phyloP scores from a whole-genome alignment of 2,113 vertebrate genomes.

The Taxidea taxus region DNA sequence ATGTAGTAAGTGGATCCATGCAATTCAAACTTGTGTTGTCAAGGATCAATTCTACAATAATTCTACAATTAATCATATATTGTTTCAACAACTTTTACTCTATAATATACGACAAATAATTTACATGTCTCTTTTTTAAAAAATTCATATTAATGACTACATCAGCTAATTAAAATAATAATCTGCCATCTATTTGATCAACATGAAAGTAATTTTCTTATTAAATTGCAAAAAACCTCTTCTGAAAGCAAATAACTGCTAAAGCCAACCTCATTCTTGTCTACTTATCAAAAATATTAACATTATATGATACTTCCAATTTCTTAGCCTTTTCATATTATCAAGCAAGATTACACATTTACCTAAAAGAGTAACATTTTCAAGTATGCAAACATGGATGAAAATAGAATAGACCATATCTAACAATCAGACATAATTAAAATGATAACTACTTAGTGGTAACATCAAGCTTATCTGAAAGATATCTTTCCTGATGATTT shows the following conservation, averaged over 20 bases:
- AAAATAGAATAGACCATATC: slow-evolving; percentile 24
- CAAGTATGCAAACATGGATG: slow-evolving; percentile 26
- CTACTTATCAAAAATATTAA: slow-evolving; percentile 44
- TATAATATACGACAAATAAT: not conserved
- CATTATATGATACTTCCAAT: slow-evolving; percentile 18
- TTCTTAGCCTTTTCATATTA: slow-evolving; percentile 32
- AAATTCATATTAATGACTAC: not conserved
- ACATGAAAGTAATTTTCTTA: slow-evolving; percentile 29
- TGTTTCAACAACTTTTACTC: not conserved
- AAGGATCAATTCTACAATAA: not conserved
- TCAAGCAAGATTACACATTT: slow-evolving; percentile 23
- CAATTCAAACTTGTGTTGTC: not conserved
- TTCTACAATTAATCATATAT: no score
- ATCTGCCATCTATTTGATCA: not conserved
- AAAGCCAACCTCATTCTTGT: not conserved
- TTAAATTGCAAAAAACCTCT: slow-evolving; percentile 41
- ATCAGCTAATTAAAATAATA: not conserved
- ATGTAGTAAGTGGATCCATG: not conserved
- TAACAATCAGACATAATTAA: not conserved
- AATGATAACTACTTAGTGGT: not conserved
- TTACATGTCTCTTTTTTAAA: not conserved
- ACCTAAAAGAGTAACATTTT: slow-evolving; percentile 51
- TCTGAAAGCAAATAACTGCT: slow-evolving; percentile 54
- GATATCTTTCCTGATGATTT: not conserved
- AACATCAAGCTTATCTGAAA: not conserved